Evolutionary conservation across 2,113 vertebrate genomes (phyloP).

Genomic region (Callipepla californica): DNA sequence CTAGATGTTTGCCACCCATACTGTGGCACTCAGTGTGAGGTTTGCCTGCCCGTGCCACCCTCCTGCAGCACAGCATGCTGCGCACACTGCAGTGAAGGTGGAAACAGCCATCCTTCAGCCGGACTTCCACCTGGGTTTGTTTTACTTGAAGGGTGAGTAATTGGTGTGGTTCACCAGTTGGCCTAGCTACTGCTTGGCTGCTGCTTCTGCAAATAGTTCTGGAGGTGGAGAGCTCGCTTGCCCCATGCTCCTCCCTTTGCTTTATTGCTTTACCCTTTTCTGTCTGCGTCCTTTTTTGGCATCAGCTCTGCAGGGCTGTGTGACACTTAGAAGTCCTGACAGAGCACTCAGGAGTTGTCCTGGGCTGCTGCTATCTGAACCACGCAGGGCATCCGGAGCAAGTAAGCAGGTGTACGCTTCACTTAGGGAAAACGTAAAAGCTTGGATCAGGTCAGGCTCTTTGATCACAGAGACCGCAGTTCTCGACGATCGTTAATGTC

Average conservation of each 20-base stretch:
- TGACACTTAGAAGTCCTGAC: neutral
- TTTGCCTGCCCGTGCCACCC: neutral
- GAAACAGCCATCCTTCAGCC: neutral
- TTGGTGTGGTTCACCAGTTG: neutral
- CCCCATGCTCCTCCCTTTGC: neutral
- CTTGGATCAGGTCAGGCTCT: neutral
- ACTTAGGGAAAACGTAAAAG: neutral
- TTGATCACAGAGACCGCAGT: neutral
- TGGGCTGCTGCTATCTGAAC: neutral
- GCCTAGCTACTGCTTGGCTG: neutral
- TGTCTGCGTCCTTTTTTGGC: neutral
- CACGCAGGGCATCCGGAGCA: accelerated
- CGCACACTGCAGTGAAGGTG: neutral
- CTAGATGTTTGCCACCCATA: neutral
- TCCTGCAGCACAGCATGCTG: neutral
- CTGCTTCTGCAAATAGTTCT: neutral
- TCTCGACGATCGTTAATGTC: neutral
- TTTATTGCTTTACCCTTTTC: neutral
- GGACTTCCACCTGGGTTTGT: neutral
- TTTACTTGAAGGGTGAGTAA: neutral
- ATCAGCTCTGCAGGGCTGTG: neutral
- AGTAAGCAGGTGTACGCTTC: neutral
- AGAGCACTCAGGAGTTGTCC: neutral
- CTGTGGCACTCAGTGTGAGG: neutral
- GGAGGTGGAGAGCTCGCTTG: neutral